These are phyloP conservation scores for Trichomycterus rosablanca DNA, from an alignment of 2,113 vertebrate species.

Conservation along the genomic window DNA sequence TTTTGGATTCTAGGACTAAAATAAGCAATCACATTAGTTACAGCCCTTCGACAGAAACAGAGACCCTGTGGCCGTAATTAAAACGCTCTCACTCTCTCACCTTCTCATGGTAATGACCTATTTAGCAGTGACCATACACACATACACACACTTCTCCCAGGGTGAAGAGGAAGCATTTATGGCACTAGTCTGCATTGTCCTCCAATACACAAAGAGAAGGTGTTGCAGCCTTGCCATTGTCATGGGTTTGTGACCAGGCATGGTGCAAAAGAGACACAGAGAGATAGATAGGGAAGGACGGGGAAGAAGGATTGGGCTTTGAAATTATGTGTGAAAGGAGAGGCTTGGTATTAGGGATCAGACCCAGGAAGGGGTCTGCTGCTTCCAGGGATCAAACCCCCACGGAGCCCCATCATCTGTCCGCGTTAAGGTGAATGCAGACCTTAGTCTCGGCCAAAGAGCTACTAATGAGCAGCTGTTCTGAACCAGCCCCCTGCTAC, in stretches of 20 bases:
- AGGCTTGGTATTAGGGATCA: constrained; percentile 70
- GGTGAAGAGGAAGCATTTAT: constrained; percentile 66
- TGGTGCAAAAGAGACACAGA: constrained; percentile 10
- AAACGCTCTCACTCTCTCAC: constrained; percentile 54
- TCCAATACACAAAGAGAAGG: constrained; percentile 71
- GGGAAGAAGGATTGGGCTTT: constrained; percentile 55
- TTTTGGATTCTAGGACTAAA: too few species aligned
- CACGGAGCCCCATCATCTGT: constrained; percentile 67
- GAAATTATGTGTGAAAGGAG: constrained; percentile 72
- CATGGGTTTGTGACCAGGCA: constrained; percentile 49
- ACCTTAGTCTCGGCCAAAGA: constrained; percentile 19
- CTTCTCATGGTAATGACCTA: constrained; percentile 64
- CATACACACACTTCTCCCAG: constrained; percentile 53
- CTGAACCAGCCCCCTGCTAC: constrained; percentile 16
- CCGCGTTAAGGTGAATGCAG: constrained; percentile 61
- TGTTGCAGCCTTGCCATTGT: constrained; percentile 58
- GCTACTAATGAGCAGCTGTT: constrained; percentile 44
- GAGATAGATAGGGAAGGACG: constrained; percentile 29
- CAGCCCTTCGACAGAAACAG: constrained; percentile 20
- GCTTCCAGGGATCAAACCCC: constrained; percentile 58
- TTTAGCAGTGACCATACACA: constrained; percentile 56
- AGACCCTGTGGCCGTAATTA: constrained; percentile 51
- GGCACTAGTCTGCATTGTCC: constrained; percentile 57
- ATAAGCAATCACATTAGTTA: background rate
- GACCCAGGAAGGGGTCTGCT: constrained; percentile 64